Evolutionary conservation across 1,140 invertebrate species (phyloP), one percentile per base, ranked within the genome.

Genomic region (Ostrea denselamellosa): DNA sequence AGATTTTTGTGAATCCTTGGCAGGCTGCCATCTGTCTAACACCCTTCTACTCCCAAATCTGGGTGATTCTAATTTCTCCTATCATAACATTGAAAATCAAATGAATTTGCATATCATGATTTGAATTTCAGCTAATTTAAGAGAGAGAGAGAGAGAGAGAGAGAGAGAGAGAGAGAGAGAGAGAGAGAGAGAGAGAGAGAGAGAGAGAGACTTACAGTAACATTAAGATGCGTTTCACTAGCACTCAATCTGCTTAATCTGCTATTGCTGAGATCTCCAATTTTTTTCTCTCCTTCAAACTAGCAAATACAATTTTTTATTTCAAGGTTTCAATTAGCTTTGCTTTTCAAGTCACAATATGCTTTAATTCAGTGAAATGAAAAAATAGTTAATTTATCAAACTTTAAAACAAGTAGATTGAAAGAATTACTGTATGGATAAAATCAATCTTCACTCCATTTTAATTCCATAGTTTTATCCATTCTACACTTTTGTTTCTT

Each of bases 151-250:
- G 52, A 22, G 51, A 83, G 85, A 85, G 58, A 62, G 58, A 44
- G 17, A 12, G 51, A n/a, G 28, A 19, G 34, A 83, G 52, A 22
- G 51, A 83, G 85, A 85, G 58, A 62, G 58, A 62, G 58, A 62
- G 58, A 62, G 58, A 62, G 58, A 62, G 58, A 62, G 58, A 62
- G 58, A 62, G 58, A 62, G 58, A 62, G 58, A 77, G 22, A 77
- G 22, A 77, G 25, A 34, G 9, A 3, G 68, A 10, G 25, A 34
- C 68, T 77, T 77, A 77, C 68, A 28, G 68, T 77, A 34, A 89
- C 83, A 87, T 89, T 87, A 25, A 89, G 58, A 82, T 87, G 83
- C 82, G 65, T 86, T 56, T 89, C 88, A 68, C 88, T 89, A 9
- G 56, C 83, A 87, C 88, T 89, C 4, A 89, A 62, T 53, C 86